phyloP scores from a whole-genome alignment of 2,113 vertebrate genomes.

The Psilopsiagon aurifrons region DNA sequence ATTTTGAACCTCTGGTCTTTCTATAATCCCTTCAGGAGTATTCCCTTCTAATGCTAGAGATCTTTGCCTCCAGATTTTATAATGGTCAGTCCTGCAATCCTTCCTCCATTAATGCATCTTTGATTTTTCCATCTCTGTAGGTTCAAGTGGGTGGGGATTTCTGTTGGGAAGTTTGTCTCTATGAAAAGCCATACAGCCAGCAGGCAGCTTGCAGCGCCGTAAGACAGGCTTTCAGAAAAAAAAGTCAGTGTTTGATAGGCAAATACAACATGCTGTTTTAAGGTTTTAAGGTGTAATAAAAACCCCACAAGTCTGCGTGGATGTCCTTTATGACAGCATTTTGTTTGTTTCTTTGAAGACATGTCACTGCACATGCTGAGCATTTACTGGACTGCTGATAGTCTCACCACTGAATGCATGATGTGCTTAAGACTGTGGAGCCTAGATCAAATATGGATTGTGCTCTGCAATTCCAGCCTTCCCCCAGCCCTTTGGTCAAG shows the following conservation, averaged over 20 bases:
- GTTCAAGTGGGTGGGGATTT: background rate
- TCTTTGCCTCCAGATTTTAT: background rate
- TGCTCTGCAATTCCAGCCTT: background rate
- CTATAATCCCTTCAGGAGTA: background rate
- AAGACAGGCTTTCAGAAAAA: background rate
- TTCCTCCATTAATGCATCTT: background rate
- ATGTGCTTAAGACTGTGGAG: background rate
- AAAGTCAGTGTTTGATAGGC: background rate
- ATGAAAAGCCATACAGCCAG: background rate
- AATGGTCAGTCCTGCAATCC: background rate
- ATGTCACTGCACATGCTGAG: background rate
- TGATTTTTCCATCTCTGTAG: background rate
- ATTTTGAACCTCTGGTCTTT: background rate
- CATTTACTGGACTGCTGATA: background rate
- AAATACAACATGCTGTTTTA: background rate
- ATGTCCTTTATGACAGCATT: background rate
- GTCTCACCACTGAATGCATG: background rate
- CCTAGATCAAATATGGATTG: background rate
- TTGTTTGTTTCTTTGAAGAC: background rate
- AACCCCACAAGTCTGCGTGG: rapidly evolving
- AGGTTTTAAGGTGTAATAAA: background rate
- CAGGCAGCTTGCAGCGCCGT: background rate
- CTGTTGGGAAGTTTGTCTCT: background rate
- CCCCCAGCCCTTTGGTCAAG: background rate
- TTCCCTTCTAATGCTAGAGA: background rate